Evolutionary conservation across 1,140 invertebrate genomes (phyloP).

Genomic region (Cydia fagiglandana): DNA sequence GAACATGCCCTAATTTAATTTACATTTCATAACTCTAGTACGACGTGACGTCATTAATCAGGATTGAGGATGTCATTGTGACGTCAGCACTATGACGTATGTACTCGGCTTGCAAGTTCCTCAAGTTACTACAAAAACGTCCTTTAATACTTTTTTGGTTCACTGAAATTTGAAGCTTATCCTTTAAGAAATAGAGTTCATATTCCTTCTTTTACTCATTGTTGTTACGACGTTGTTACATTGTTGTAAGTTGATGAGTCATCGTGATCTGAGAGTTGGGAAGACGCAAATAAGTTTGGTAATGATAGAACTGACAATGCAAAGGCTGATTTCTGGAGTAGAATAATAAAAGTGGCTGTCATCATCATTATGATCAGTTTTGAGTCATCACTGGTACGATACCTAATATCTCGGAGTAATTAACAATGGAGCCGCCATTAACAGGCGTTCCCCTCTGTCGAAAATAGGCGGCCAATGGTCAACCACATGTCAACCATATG

Average conservation of each 20-base stretch:
- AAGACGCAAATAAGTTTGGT: conserved; percentile 18
- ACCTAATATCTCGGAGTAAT: too few relatives aligned
- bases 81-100: conserved; percentile 15
- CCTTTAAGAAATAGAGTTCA: background rate
- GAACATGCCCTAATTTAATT: conserved; percentile 10
- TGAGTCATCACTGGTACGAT: background rate
- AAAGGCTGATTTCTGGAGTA: conserved; percentile 4
- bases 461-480: too few relatives aligned
- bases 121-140: background rate
- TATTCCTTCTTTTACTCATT: background rate
- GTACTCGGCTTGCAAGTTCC: conserved; percentile 4
- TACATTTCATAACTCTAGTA: conserved; percentile 16
- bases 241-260: background rate
- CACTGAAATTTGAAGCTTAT: background rate
- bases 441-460: too few relatives aligned
- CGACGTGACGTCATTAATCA: conserved; percentile 12
- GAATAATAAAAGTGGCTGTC: background rate
- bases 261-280: conserved; percentile 5
- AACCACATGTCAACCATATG: too few relatives aligned
- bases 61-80: background rate
- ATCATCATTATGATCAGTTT: conserved; percentile 14
- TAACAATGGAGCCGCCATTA: too few relatives aligned
- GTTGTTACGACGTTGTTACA: background rate
- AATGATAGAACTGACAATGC: conserved; percentile 17
- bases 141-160: background rate